Base-by-base conservation (phyloP, 2,888 invertebrate genomes). In the Epinotia bilunana region DNA sequence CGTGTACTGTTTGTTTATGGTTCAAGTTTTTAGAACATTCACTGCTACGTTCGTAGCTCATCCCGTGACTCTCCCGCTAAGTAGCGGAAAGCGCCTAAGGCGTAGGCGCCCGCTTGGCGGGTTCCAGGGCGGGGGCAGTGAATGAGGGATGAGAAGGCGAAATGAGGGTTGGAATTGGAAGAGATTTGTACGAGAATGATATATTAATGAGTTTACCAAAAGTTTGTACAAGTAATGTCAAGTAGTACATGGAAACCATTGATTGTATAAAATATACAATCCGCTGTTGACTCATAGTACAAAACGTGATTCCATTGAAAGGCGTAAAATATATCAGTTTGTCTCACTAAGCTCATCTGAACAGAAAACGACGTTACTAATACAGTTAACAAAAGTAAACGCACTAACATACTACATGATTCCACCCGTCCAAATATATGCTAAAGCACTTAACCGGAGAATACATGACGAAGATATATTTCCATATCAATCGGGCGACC, bases 401-500 rank as follows among this genome's bases (percentile, higher is more conserved):
- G 57, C 39, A 61, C 61, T 60, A 58, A 57, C 69, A 70, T 46
- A 62, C 69, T 63, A 64, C 33, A 23, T 74, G 20, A 49, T 28
- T 61, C 18, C 53, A 18, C 4, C 46, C 53, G 20, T 28, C 57
- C 39, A 70, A 74, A 74, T 53, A 33, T 74, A 74, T 74, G 69
- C 70, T 64, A 70, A 74, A 74, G 78, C 78, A 80, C 77, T 79
- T 79, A 80, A 80, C 77, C 73, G 70, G 74, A 78, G 79, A 80
- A 82, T 85, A 80, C 79, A 80, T 74, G 77, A 73, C 64, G 70
- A 72, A 74, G 81, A 77, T 80, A 79, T 75, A 86, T 88, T 88
- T 82, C 77, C 87, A 88, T 87, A 85, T 84, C 84, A 85, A 87
- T 86, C 81, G 78, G 67, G 64, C 78, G 73, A 83, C 87, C 83